phyloP scores from a whole-genome alignment of 2,888 invertebrate species.

The Operophtera brumata region DNA sequence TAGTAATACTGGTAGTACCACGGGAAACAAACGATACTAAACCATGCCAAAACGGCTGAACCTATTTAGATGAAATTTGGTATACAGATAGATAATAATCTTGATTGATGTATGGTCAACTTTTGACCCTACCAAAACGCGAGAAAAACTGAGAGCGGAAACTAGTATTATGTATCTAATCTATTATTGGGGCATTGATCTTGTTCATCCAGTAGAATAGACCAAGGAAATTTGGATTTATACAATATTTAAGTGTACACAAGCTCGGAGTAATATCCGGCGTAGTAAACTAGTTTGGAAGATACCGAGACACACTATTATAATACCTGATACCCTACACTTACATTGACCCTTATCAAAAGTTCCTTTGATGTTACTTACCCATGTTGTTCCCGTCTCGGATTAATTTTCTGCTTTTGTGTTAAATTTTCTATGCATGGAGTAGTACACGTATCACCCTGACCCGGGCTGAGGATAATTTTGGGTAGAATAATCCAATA shows the following conservation, averaged over 20 bases:
- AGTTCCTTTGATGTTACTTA: conserved; percentile 32
- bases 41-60: too few relatives aligned
- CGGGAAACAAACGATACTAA: too few relatives aligned
- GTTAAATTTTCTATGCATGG: conserved; percentile 7
- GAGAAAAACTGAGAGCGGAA: too few relatives aligned
- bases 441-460: background rate
- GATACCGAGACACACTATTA: conserved; percentile 17
- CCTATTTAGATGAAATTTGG: too few relatives aligned
- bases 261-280: conserved; percentile 14
- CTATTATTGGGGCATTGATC: too few relatives aligned
- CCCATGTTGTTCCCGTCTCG: conserved; percentile 25
- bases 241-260: background rate
- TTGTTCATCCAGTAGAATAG: too few relatives aligned
- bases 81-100: too few relatives aligned
- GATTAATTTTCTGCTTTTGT: conserved; percentile 30
- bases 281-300: conserved; percentile 16
- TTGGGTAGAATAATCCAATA: background rate
- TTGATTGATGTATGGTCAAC: too few relatives aligned
- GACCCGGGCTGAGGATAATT: background rate
- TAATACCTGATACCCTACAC: conserved; percentile 24
- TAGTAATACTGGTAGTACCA: too few relatives aligned
- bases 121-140: too few relatives aligned
- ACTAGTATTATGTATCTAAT: too few relatives aligned
- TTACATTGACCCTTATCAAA: conserved; percentile 36
- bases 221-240: background rate